These are phyloP conservation scores for Holotrichia oblita DNA, from an alignment of 1,140 invertebrate genomes.

Conservation along the genomic window DNA sequence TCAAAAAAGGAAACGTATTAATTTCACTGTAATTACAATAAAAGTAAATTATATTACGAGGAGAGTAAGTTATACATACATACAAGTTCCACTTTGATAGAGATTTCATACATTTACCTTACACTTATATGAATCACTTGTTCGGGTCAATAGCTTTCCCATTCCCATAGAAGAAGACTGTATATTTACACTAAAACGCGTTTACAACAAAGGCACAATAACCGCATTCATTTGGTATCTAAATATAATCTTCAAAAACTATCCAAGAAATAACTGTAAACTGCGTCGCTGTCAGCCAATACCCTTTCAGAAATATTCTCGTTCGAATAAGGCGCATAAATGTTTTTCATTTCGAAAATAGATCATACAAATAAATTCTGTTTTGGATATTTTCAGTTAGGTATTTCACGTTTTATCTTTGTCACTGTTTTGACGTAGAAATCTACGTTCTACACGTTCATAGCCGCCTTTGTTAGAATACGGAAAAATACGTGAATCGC, in stretches of 20 bases:
- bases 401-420: neutral
- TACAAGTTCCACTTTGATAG: neutral
- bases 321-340: constrained; percentile 24
- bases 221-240: constrained; percentile 15
- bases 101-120: neutral
- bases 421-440: too few species aligned
- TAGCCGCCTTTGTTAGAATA: too few species aligned
- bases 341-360: constrained; percentile 26
- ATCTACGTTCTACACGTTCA: too few species aligned
- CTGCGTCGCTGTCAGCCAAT: constrained; percentile 31
- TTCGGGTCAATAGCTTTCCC: constrained; percentile 25
- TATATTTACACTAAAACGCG: constrained; percentile 34
- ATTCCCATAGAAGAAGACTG: neutral
- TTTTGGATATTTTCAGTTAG: neutral
- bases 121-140: neutral
- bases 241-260: constrained; percentile 37
- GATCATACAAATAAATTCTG: constrained; percentile 32
- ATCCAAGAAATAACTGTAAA: constrained; percentile 25
- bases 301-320: neutral
- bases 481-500: too few species aligned
- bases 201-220: constrained; percentile 32
- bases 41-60: too few species aligned
- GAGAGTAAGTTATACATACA: too few species aligned
- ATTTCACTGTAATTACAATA: too few species aligned
- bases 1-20: too few species aligned